phyloP scores from a whole-genome alignment of 2,797 vertebrate species.

The Caiman crocodilus region DNA sequence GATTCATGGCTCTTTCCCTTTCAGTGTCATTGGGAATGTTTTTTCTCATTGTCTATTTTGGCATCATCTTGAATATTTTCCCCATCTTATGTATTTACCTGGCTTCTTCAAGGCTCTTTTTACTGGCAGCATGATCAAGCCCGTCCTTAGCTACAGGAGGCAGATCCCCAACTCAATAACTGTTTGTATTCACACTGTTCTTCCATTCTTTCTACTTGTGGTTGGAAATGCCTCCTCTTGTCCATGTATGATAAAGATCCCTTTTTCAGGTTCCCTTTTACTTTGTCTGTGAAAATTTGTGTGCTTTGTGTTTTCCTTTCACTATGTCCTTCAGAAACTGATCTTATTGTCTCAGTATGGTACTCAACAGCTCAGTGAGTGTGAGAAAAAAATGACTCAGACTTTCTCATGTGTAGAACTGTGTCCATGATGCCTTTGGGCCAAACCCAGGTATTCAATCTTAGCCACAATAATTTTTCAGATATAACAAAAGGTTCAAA shows the following conservation, averaged over 20 bases:
- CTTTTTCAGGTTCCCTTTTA: not conserved
- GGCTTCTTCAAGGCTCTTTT: not conserved
- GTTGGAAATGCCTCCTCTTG: too few species aligned
- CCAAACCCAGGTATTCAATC: not conserved
- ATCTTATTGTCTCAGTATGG: not conserved
- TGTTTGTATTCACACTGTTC: not conserved
- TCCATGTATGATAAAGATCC: not conserved
- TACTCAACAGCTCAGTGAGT: not conserved
- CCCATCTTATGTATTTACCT: not conserved
- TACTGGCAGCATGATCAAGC: not conserved
- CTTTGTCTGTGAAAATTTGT: not conserved
- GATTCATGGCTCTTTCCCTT: not conserved
- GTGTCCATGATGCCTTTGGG: accelerated
- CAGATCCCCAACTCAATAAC: not conserved
- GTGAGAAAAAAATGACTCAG: not conserved
- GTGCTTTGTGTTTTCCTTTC: not conserved
- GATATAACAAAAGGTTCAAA: not conserved
- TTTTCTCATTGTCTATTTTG: not conserved
- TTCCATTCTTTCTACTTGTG: too few species aligned
- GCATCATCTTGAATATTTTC: not conserved
- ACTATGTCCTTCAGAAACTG: not conserved
- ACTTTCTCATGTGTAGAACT: not conserved
- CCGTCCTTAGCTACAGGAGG: not conserved
- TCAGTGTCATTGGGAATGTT: not conserved
- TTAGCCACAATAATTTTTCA: not conserved